These are phyloP conservation scores for Lycocorax pyrrhopterus DNA, from an alignment of 2,113 vertebrate species.

Conservation along the genomic window DNA sequence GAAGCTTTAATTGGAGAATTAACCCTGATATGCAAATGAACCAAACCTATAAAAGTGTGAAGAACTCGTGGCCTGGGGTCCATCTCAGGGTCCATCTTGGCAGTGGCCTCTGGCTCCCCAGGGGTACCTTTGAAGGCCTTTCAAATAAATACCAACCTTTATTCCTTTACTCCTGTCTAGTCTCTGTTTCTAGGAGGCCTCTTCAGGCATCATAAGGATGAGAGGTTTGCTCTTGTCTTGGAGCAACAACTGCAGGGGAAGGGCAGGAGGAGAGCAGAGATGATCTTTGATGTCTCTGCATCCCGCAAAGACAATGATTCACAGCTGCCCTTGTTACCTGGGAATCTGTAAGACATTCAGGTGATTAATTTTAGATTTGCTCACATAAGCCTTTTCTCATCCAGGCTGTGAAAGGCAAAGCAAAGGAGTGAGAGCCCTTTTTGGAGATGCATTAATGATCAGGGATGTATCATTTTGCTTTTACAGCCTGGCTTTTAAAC, in stretches of 20 bases:
- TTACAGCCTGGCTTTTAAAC: conserved; percentile 9
- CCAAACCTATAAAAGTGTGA: no score
- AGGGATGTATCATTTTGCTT: neutral
- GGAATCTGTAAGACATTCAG: neutral
- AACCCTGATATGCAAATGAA: no score
- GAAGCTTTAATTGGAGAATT: no score
- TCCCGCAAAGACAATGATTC: neutral
- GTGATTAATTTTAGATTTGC: conserved; percentile 43
- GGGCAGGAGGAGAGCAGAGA: neutral
- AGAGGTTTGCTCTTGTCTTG: neutral
- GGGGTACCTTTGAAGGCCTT: no score
- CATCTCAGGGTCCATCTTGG: no score
- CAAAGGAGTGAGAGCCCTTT: neutral
- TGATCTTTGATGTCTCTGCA: neutral
- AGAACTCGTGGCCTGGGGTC: no score
- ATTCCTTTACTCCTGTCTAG: no score
- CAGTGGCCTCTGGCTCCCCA: no score
- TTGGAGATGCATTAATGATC: neutral
- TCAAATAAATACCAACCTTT: no score
- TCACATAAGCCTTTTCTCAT: conserved; percentile 16
- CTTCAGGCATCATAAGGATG: neutral
- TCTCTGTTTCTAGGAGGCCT: no score
- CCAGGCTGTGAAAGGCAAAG: neutral
- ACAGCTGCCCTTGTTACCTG: neutral
- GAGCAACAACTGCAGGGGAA: neutral